Conservation (phyloP, 2,797 vertebrate species). For the Eospalax fontanierii region DNA sequence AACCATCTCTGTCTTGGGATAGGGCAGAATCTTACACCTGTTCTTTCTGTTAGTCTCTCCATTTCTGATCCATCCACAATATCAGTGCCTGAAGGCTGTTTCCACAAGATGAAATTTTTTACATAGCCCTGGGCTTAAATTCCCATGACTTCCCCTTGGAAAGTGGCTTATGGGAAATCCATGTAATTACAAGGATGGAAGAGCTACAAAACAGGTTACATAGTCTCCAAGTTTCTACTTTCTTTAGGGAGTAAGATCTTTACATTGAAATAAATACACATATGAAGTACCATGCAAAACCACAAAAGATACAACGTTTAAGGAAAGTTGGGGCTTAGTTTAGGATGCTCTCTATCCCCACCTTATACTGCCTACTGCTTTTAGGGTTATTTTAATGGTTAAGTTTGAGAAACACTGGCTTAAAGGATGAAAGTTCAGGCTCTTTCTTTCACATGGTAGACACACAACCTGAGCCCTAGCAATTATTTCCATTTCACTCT, state of each 20-base stretch:
- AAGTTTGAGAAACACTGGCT: constrained; percentile 23
- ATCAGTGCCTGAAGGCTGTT: neutral
- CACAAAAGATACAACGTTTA: neutral
- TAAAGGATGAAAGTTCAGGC: neutral
- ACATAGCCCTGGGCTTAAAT: neutral
- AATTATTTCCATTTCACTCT: neutral
- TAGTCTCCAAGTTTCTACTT: neutral
- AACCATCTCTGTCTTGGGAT: neutral
- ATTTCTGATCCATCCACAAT: neutral
- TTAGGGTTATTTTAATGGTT: neutral
- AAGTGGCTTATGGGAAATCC: neutral
- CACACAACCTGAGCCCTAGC: neutral
- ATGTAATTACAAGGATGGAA: neutral
- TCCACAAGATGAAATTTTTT: neutral
- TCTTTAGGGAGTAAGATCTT: constrained; percentile 20
- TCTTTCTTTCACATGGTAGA: neutral
- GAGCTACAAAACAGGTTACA: neutral
- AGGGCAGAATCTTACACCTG: neutral
- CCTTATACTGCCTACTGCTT: neutral
- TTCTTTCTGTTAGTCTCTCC: neutral
- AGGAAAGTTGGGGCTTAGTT: constrained; percentile 19
- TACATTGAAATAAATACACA: neutral
- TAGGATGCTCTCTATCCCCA: neutral
- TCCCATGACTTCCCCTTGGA: neutral
- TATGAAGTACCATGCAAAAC: constrained; percentile 24